These are phyloP conservation scores for Neoseiulus cucumeris DNA, from an alignment of 1,140 invertebrate genomes.

Conservation along the genomic window DNA sequence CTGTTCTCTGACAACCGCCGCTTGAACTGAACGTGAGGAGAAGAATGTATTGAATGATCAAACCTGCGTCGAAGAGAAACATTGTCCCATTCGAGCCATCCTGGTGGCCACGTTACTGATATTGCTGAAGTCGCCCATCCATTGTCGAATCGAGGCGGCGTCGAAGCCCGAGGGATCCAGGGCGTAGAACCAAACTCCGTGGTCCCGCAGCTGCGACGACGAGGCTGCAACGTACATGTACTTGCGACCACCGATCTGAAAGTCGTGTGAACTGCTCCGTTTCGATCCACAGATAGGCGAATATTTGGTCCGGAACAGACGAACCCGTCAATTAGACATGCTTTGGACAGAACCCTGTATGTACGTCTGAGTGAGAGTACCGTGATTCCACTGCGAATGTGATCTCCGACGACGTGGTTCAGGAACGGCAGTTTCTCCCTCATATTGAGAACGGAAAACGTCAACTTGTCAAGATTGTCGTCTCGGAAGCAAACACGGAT, in stretches of 20 bases:
- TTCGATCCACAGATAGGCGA: background rate
- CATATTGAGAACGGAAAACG: background rate
- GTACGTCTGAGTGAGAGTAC: background rate
- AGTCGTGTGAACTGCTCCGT: background rate
- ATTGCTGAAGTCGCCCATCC: conserved; percentile 23
- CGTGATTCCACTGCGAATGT: conserved; percentile 15
- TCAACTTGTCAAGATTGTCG: conserved; percentile 13
- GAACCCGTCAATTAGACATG: too few relatives aligned
- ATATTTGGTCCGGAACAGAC: background rate
- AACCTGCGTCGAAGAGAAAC: conserved; percentile 22
- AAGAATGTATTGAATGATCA: too few relatives aligned
- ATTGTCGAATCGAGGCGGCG: conserved; percentile 17
- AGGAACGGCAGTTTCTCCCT: background rate
- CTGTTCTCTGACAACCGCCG: too few relatives aligned
- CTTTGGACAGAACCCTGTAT: too few relatives aligned
- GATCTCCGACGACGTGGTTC: conserved; percentile 14
- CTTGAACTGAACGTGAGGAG: too few relatives aligned
- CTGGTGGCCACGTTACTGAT: conserved; percentile 22
- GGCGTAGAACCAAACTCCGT: conserved; percentile 24
- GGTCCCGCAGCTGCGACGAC: conserved; percentile 24
- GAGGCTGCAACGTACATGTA: conserved; percentile 23
- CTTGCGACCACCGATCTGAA: conserved; percentile 15
- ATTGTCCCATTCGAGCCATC: conserved; percentile 24
- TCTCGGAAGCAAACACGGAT: conserved; percentile 15
- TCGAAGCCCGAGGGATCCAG: conserved; percentile 16